A percentile compares a stretch with the other conserved stretches of the same genome.
These are phyloP conservation scores for Cyphomyrus plagiostoma DNA, from an alignment of 2,113 vertebrate species.

Conservation along the genomic window DNA sequence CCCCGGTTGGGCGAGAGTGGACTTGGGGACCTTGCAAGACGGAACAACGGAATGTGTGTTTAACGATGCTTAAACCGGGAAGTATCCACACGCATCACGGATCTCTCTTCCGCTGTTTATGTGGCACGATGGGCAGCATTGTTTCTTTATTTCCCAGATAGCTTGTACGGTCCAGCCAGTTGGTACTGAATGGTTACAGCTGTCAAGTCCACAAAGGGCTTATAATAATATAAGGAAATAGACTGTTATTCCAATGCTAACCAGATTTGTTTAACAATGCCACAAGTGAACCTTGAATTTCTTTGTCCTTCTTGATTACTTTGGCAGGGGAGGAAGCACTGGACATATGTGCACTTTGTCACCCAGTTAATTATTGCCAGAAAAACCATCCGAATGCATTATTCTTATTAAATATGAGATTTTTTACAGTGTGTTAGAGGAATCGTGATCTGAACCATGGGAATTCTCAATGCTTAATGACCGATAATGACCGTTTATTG, in stretches of 20 bases:
- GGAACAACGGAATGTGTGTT: not conserved
- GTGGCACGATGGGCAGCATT: not conserved
- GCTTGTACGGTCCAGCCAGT: conserved; percentile 55
- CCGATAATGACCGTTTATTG: not conserved
- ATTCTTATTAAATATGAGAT: conserved; percentile 8
- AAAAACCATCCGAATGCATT: conserved; percentile 7
- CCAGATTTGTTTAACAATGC: conserved; percentile 55
- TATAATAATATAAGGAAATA: conserved; percentile 57
- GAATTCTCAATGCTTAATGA: not conserved
- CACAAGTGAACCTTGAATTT: conserved; percentile 49
- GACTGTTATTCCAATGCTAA: conserved; percentile 48
- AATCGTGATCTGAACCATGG: not conserved
- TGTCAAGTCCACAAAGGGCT: conserved; percentile 57
- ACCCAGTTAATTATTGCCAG: conserved; percentile 8
- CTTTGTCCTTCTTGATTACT: conserved; percentile 52
- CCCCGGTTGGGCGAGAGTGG: not conserved
- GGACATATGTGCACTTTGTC: conserved; percentile 17
- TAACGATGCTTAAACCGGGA: not conserved
- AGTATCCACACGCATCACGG: not conserved
- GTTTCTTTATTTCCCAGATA: not conserved
- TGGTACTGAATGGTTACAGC: conserved; percentile 64
- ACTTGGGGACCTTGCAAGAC: not conserved
- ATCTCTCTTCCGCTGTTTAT: not conserved
- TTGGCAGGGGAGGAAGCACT: conserved; percentile 46
- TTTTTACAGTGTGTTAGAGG: not conserved